These are phyloP conservation scores for Channallabes apus DNA, from an alignment of 2,797 vertebrate species.

Conservation along the genomic window DNA sequence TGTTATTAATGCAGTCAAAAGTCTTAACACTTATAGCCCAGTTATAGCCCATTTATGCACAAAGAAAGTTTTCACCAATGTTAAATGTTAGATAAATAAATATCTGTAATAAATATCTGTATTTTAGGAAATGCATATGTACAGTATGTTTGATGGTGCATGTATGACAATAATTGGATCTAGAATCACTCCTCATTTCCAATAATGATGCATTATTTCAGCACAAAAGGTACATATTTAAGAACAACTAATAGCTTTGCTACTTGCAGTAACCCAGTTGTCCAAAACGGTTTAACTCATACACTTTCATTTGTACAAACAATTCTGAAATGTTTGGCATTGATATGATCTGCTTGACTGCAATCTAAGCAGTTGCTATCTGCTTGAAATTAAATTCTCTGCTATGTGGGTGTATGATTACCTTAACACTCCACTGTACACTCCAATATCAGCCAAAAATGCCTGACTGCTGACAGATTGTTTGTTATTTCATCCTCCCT, in stretches of 20 bases:
- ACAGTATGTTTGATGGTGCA: too few relatives aligned
- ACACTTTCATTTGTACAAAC: neutral
- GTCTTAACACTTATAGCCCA: neutral
- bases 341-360: conserved; percentile 53
- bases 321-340: conserved; percentile 45
- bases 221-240: too few relatives aligned
- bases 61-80: neutral
- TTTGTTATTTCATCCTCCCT: conserved; percentile 57
- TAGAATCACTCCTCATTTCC: neutral
- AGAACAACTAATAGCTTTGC: neutral
- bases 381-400: conserved; percentile 34
- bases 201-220: neutral
- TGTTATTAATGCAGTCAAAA: neutral
- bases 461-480: conserved; percentile 49
- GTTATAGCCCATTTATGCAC: neutral
- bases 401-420: conserved; percentile 36
- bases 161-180: neutral
- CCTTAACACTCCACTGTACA: conserved; percentile 33
- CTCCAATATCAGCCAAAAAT: conserved; percentile 40
- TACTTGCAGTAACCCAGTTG: neutral
- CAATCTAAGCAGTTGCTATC: conserved; percentile 25
- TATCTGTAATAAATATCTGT: neutral
- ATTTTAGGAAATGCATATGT: neutral
- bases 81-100: neutral
- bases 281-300: conserved; percentile 1